phyloP scores from a whole-genome alignment of 2,797 vertebrate species.

The Loris lydekkerianus region DNA sequence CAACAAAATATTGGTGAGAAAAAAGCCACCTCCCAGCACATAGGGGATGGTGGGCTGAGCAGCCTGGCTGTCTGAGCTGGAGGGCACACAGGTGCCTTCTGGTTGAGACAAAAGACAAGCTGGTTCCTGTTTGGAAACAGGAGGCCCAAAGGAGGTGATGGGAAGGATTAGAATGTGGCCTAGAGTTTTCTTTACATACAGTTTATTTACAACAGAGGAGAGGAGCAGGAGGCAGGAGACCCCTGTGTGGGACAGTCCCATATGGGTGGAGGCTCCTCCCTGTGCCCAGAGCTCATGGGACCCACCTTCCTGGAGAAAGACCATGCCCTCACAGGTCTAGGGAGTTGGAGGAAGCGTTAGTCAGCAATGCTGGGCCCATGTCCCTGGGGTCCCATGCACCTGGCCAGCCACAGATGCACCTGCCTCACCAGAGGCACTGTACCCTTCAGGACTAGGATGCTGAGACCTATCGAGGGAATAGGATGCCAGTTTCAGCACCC shows the following conservation, averaged over 20 bases:
- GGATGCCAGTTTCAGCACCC: too few species aligned
- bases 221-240: background rate
- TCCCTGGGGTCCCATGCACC: background rate
- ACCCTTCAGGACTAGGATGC: too few species aligned
- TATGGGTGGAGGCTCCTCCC: background rate
- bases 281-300: background rate
- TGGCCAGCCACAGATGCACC: background rate
- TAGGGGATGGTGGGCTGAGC: background rate
- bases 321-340: background rate
- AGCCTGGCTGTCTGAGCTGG: background rate
- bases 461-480: too few species aligned
- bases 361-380: background rate
- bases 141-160: background rate
- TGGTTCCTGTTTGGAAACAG: background rate
- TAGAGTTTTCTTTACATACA: fast-evolving
- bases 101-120: background rate
- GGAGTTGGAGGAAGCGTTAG: background rate
- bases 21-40: background rate
- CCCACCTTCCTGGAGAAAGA: background rate
- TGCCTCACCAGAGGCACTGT: background rate
- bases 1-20: background rate
- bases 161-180: background rate
- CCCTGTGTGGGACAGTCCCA: background rate
- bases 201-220: background rate
- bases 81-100: background rate